Evolutionary conservation across 2,113 vertebrate species (phyloP).

Genomic region (Rhineura floridana): DNA sequence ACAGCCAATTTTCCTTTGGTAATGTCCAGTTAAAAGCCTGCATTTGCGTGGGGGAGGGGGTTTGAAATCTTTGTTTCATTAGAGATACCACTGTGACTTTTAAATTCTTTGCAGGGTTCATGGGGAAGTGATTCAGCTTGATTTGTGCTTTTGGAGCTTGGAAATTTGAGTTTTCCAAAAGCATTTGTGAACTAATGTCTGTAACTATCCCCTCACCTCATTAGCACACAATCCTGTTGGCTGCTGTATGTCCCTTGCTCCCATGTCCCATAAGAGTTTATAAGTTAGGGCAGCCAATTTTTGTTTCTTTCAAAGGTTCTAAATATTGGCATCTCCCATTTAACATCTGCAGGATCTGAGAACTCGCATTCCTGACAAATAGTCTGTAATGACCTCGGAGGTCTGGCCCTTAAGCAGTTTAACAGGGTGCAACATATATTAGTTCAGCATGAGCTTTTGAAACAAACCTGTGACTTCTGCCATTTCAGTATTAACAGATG

Average conservation of each 20-base stretch:
- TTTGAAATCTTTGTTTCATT: background rate
- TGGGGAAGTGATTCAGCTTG: constrained; percentile 14
- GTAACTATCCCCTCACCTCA: constrained; percentile 60
- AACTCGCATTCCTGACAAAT: constrained; percentile 45
- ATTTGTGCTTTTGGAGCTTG: constrained; percentile 44
- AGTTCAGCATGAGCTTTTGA: constrained; percentile 56
- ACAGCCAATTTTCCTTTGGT: constrained; percentile 30
- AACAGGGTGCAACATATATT: constrained; percentile 45
- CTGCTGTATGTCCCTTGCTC: constrained; percentile 53
- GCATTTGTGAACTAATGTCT: constrained; percentile 41
- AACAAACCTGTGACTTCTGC: constrained; percentile 60
- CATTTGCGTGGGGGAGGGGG: background rate
- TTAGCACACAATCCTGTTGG: constrained; percentile 54
- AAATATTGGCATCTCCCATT: background rate
- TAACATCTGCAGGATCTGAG: constrained; percentile 11
- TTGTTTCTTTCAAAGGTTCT: constrained; percentile 31
- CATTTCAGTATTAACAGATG: constrained; percentile 64
- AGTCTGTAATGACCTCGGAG: constrained; percentile 29
- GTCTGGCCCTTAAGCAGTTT: constrained; percentile 13
- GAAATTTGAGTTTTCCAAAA: constrained; percentile 60
- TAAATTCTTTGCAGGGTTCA: constrained; percentile 17
- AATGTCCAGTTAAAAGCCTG: constrained; percentile 30
- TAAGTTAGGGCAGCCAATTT: constrained; percentile 42
- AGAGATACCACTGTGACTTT: constrained; percentile 49
- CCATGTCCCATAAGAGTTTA: constrained; percentile 12